Conservation (phyloP, 2,797 vertebrate genomes). For the Leptatherina wallacei region DNA sequence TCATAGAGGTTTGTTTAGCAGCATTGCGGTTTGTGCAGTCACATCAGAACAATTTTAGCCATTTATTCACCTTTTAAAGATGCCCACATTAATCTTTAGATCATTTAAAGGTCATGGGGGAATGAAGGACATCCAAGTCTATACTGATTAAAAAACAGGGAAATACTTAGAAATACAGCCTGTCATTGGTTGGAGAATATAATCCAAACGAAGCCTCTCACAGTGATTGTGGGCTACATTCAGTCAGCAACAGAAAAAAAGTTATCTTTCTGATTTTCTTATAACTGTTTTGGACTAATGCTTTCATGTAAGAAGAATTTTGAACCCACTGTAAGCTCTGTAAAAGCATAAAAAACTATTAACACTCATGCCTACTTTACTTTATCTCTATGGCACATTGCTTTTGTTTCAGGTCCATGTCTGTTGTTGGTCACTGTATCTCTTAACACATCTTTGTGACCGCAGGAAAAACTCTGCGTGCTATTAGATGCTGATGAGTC, state of each 20-base stretch:
- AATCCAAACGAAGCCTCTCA: slow-evolving; percentile 2
- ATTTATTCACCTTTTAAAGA: slow-evolving; percentile 7
- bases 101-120: slow-evolving; percentile 20
- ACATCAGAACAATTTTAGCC: slow-evolving; percentile 7
- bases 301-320: background rate
- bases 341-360: background rate
- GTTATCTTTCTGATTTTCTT: background rate
- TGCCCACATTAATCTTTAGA: slow-evolving; percentile 2
- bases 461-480: slow-evolving; percentile 41
- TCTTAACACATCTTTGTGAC: slow-evolving; percentile 27
- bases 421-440: slow-evolving; percentile 34
- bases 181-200: slow-evolving; percentile 4
- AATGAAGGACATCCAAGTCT: slow-evolving; percentile 13
- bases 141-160: slow-evolving; percentile 8
- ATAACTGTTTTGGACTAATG: background rate
- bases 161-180: slow-evolving; percentile 17
- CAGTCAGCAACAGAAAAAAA: background rate
- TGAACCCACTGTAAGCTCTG: background rate
- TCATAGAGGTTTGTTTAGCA: slow-evolving; percentile 1
- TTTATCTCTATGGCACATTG: slow-evolving; percentile 7
- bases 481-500: slow-evolving; percentile 64
- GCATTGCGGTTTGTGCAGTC: slow-evolving; percentile 8
- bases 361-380: background rate
- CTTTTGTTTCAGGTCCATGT: slow-evolving; percentile 17
- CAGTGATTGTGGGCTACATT: background rate